Conservation (phyloP, 2,888 invertebrate species). For the Thymelicus acteon region DNA sequence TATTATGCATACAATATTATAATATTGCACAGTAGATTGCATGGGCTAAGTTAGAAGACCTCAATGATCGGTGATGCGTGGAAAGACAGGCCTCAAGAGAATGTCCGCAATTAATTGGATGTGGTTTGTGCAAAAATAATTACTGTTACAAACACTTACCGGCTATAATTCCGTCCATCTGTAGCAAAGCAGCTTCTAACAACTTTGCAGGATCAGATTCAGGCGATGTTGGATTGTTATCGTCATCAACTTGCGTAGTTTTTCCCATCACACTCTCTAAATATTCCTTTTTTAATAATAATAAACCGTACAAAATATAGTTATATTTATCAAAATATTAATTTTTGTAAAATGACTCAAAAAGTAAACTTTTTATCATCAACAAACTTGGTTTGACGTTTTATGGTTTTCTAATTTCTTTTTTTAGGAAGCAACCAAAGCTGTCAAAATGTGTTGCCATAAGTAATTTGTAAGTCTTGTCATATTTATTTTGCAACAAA, state of each 20-base stretch:
- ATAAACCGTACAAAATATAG: conserved; percentile 36
- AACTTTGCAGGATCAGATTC: conserved; percentile 95
- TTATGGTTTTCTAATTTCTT: conserved; percentile 13
- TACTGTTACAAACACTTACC: conserved; percentile 76
- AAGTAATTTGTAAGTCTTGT: too few species aligned
- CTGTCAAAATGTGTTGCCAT: neutral
- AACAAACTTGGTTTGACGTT: conserved; percentile 63
- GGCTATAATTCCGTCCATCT: conserved; percentile 95
- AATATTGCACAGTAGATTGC: conserved; percentile 7
- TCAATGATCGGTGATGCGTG: conserved; percentile 42
- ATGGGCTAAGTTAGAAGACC: conserved; percentile 34
- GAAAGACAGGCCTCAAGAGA: conserved; percentile 37
- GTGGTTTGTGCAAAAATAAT: neutral
- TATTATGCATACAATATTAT: neutral
- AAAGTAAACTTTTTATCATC: conserved; percentile 62
- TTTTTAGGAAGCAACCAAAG: neutral
- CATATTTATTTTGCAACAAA: too few species aligned
- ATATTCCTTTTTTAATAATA: conserved; percentile 34
- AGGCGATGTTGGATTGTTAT: conserved; percentile 78
- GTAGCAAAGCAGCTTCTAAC: conserved; percentile 93
- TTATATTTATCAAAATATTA: conserved; percentile 35
- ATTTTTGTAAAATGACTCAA: conserved; percentile 45
- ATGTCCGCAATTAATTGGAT: conserved; percentile 22
- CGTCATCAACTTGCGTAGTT: conserved; percentile 77
- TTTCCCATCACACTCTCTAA: conserved; percentile 72